Evolutionary conservation across 2,888 invertebrate genomes (phyloP), one percentile per base, ranked within the genome.

Genomic region (Drosophila macrothrix): DNA sequence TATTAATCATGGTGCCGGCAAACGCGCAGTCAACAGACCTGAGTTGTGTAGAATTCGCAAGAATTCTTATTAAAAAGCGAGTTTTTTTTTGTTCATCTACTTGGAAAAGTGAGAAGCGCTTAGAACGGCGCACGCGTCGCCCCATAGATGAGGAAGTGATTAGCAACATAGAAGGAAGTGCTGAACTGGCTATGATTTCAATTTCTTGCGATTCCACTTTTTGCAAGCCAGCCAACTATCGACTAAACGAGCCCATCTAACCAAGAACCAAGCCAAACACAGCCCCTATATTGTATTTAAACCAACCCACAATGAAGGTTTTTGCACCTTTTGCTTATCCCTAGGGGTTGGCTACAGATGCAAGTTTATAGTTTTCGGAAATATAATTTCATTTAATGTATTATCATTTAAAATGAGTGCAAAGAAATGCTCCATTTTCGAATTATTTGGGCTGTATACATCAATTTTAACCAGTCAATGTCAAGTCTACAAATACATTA

Each of bases 21-120:
- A 70, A 64, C 54, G 72, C 64, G 72, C 33, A 67, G 68, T 19
- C 41, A 31, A 41, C 22, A 41, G 29, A n/a, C 39, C 41, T 10
- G 35, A 22, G 55, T 16, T 56, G 39, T 29, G 56, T n/a, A 84
- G 90, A 89, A 85, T 85, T 85, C 76, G 86, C 88, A 90, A 90
- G 90, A 85, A 90, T 90, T 90, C 85, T 85, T 85, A 85, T 85
- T 88, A 85, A 85, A 85, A 85, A 85, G 85, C 85, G 90, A 85
- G 85, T 90, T 84, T 84, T 77, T 70, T 67, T 73, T 70, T 61
- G 52, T 31, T 62, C 46, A 53, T 52, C 35, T 60, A 73, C 69
- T 78, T 76, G 88, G 88, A 85, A 85, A 85, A 85, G 85, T 86
- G 91, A 90, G 86, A 90, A 90, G 76, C 88, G 84, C 79, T 82